These are phyloP conservation scores for Montipora capitata DNA, from an alignment of 92 coral and sea anemone species.

Conservation along the genomic window DNA sequence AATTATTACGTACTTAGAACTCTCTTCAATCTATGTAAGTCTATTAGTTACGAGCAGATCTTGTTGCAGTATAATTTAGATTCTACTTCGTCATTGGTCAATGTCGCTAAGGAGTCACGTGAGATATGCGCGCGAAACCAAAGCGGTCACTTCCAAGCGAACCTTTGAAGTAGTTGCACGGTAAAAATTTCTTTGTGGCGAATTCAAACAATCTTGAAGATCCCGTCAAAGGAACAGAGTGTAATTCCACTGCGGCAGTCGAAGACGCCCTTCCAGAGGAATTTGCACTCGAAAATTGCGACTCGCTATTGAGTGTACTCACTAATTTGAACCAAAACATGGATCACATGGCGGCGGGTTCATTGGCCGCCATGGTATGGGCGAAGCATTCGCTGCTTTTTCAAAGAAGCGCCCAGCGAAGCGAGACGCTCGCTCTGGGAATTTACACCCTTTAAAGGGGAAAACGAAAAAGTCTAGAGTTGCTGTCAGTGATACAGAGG, in stretches of 20 bases:
- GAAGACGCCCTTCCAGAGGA: neutral
- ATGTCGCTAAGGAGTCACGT: constrained; percentile 22
- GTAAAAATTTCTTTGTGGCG: neutral
- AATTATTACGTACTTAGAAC: no score
- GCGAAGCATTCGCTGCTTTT: constrained; percentile 22
- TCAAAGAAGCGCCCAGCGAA: constrained; percentile 35
- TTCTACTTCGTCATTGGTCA: constrained; percentile 29
- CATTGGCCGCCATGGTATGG: constrained; percentile 41
- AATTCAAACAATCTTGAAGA: neutral
- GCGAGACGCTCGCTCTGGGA: constrained; percentile 49
- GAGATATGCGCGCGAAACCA: constrained; percentile 13
- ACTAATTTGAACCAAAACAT: constrained; percentile 5
- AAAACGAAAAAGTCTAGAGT: neutral
- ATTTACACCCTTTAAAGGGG: constrained; percentile 10
- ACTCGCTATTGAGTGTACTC: constrained; percentile 22
- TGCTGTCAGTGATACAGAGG: neutral
- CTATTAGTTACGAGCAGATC: no score
- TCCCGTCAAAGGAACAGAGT: neutral
- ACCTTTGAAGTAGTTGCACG: constrained; percentile 3
- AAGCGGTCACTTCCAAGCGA: constrained; percentile 29
- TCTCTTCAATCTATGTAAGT: no score
- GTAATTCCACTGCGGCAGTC: neutral
- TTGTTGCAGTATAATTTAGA: no score
- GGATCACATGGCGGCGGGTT: constrained; percentile 24
- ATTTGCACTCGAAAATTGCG: constrained; percentile 6